Base-by-base conservation (phyloP, 92 coral and sea anemone species). In the Montipora capitata region DNA sequence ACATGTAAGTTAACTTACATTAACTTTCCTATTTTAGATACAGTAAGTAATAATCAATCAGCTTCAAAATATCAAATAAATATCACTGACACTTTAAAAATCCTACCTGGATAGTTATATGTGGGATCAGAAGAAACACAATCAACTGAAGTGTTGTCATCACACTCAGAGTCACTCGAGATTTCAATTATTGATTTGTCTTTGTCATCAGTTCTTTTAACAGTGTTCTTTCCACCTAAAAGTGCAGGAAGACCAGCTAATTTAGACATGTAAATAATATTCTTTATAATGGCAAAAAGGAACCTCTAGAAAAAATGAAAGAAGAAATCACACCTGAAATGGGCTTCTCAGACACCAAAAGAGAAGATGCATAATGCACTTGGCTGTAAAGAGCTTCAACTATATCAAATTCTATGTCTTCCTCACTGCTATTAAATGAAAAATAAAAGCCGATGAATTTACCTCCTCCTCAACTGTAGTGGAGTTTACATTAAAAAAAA, bases 361-460 rank as follows among this genome's bases (percentile, higher is more conserved):
- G 90, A 56, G 97, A 88, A 27, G 98, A 83, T 0, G 99, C 98
- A 79, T 96, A 96, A 81, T 98, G 99, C 49, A 98, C 95, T 79
- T 91, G 95, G 42, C 96, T 84, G 62, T 96, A 98, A 11, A 96
- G 93, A n/a, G 94, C 95, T 14, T 92, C 98, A 81, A 89, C 98
- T 54, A 96, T 76, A 10, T 98, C 99, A 91, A 98, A 94, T 35
- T 96, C 98, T 78, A 92, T 65, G 41, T 88, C 96, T 75, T 93
- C 93, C 3, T 89, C 94, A 81, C 90, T 88, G 57, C 87, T 83
- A 41, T 9, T 57, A 0, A 16, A 8, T 7, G 7, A 13, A 48
- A 48, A 48, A 48, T 48, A 0, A 48, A 48, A 48, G 10, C 7
- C 6, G 7, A 5, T 48, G 52, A 48, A 48, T 5, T 48, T 48